Evolutionary conservation across 2,797 vertebrate species (phyloP).

Genomic region (Sphenodon punctatus): DNA sequence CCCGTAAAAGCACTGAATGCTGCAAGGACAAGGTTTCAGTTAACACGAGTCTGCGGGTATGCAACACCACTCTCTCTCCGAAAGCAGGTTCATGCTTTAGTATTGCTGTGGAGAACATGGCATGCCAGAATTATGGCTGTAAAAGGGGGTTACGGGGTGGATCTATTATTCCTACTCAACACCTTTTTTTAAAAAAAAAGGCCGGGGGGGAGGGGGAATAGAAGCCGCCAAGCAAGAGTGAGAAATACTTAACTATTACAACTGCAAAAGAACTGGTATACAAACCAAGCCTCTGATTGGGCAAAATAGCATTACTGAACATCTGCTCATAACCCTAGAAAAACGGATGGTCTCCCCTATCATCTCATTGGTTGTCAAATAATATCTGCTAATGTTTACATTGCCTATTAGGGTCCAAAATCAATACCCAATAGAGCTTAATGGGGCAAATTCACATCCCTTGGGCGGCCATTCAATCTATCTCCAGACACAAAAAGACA

Average conservation of each 20-base stretch:
- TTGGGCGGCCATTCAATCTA: neutral
- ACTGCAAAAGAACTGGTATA: neutral
- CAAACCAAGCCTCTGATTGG: neutral
- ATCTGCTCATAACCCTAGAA: neutral
- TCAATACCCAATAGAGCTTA: neutral
- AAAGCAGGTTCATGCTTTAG: rapidly evolving
- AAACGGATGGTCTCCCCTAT: neutral
- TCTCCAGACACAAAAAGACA: neutral
- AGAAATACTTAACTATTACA: neutral
- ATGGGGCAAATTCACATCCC: neutral
- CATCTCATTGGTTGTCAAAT: neutral
- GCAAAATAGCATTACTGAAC: neutral
- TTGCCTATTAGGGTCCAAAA: neutral
- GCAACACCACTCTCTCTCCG: neutral
- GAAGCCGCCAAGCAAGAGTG: neutral
- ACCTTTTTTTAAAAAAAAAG: too few species aligned
- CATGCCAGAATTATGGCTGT: rapidly evolving
- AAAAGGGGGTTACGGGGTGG: too few species aligned
- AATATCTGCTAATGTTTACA: neutral
- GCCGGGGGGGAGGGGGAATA: neutral
- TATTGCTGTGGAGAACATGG: rapidly evolving
- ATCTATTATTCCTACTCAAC: neutral
- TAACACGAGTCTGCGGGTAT: too few species aligned
- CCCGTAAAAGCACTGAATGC: too few species aligned
- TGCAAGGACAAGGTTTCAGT: too few species aligned